A percentile compares a stretch with the other conserved stretches of the same genome.
These are phyloP conservation scores for Steromphala cineraria DNA, from an alignment of 2,888 invertebrate genomes.

Conservation along the genomic window DNA sequence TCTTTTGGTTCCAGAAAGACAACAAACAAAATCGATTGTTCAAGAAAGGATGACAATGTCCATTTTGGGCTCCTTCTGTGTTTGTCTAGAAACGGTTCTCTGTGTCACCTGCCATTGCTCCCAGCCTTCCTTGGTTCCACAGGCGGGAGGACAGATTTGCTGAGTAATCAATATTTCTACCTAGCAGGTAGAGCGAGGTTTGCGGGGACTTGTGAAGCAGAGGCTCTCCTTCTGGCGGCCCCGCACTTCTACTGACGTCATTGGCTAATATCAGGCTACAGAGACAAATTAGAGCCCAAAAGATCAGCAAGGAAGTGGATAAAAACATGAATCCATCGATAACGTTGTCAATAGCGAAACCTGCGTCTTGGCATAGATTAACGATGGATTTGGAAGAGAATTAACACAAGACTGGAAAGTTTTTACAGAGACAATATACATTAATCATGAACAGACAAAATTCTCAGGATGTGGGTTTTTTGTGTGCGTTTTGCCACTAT, in stretches of 20 bases:
- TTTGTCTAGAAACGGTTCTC: too few relatives aligned
- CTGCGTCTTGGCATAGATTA: neutral
- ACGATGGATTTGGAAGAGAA: neutral
- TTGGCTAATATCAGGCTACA: neutral
- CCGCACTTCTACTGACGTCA: neutral
- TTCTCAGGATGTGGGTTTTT: too few relatives aligned
- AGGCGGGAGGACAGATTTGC: neutral
- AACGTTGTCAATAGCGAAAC: constrained; percentile 4
- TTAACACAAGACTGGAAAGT: neutral
- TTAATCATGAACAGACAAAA: too few relatives aligned
- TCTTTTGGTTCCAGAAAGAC: too few relatives aligned
- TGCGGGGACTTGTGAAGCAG: neutral
- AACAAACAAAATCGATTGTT: too few relatives aligned
- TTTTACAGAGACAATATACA: too few relatives aligned
- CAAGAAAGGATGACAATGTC: too few relatives aligned
- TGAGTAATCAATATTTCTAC: neutral
- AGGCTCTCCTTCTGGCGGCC: neutral
- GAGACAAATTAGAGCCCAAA: constrained; percentile 5
- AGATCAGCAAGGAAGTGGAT: neutral
- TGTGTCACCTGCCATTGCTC: too few relatives aligned
- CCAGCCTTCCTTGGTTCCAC: too few relatives aligned
- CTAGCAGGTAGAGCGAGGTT: neutral
- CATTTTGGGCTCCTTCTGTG: too few relatives aligned
- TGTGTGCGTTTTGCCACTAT: too few relatives aligned
- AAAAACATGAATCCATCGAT: constrained; percentile 8